Evolutionary conservation across 2,797 vertebrate species (phyloP).

Genomic region (Hypotaenidia philippensis): DNA sequence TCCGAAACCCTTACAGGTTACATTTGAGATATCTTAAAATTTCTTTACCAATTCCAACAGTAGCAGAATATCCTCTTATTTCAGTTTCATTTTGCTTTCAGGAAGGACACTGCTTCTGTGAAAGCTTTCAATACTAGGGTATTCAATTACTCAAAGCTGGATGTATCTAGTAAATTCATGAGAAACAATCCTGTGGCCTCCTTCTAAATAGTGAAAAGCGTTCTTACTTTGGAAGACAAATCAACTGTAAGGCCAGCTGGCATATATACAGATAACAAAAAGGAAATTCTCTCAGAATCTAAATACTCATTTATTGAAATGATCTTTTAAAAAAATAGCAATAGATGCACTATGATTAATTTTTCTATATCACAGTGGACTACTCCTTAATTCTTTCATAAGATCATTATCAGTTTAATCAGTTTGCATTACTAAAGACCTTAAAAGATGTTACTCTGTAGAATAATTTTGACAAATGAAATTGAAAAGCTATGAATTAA

Average conservation of each 20-base stretch:
- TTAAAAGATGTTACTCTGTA: background rate
- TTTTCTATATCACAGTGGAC: background rate
- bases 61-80: background rate
- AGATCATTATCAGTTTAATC: background rate
- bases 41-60: background rate
- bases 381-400: background rate
- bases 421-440: background rate
- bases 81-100: background rate
- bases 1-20: background rate
- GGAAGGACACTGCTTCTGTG: background rate
- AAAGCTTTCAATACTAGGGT: background rate
- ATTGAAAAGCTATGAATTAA: background rate
- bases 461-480: background rate
- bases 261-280: background rate
- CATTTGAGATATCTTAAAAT: background rate
- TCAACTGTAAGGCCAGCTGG: background rate
- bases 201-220: background rate
- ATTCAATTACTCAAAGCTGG: background rate
- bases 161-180: background rate
- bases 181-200: background rate
- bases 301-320: background rate
- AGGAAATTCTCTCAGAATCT: background rate
- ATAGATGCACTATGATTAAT: background rate
- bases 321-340: background rate
- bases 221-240: background rate